Evolutionary conservation across 2,888 invertebrate genomes (phyloP), one percentile per base, ranked within the genome.

Genomic region (Geotrupes spiniger): DNA sequence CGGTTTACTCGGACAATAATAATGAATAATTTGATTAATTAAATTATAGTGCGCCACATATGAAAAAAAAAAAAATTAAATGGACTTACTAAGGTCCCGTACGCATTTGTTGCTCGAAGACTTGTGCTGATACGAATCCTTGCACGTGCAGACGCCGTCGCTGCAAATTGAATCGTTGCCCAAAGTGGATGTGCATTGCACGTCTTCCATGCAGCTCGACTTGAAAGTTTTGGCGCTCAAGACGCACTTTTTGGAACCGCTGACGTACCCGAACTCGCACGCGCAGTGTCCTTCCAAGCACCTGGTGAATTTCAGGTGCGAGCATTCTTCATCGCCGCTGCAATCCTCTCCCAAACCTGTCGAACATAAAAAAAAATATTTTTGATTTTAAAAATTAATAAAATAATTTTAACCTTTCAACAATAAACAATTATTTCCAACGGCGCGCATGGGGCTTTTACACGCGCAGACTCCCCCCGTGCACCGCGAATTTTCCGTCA

Each of bases 261-360:
- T 37, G 1, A 65, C 53, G 46, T 62, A 65, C 11, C 56, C 52
- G 8, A 54, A 53, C 9, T 42, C 42, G 47, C 69, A 70, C 8
- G 33, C 45, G 48, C 69, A 69, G 16, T 36, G 53, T 4, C 54
- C 53, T 15, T 60, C 42, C 2, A 47, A 46, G 42, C 69, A 70
- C 36, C 40, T 43, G 8, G 62, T 56, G 37, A 53, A 61, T 4
- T 54, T 29, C 1, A 56, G 56, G 11, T 45, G 26, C 2, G 54
- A 55, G 53, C 69, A 69, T 49, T 69, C 66, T 36, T 52, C 59
- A 17, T 54, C 38, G 1, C 25, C 36, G 4, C 49, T 16, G 44
- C 70, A 70, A 9, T 28, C 6, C 40, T 58, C 56, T n/a, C 64
- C 68, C 9, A 69, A 51, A 25, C 42, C 69, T 69, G n/a, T 17